Evolutionary conservation across 37 sponge, comb jelly and placozoan genomes (phyloP).

Genomic region (Oopsacas minuta): DNA sequence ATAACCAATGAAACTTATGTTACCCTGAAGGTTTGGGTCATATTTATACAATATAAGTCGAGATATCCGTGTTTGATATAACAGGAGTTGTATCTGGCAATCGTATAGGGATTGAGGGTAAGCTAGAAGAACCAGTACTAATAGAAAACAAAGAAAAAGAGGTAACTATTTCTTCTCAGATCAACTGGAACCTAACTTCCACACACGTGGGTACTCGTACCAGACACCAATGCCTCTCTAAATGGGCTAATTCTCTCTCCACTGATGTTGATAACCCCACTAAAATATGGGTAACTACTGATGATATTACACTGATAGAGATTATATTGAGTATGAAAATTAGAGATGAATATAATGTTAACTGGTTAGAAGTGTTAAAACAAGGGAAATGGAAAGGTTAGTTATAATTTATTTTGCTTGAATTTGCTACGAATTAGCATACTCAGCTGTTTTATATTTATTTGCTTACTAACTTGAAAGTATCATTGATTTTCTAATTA

Average conservation of each 20-base stretch:
- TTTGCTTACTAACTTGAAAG: no score
- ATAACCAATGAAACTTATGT: no score
- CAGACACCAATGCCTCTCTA: conserved; percentile 11
- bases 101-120: neutral
- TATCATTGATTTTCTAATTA: no score
- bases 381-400: conserved; percentile 11
- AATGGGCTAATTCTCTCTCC: neutral
- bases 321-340: neutral
- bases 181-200: neutral
- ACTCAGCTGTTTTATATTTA: no score
- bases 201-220: neutral
- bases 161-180: neutral
- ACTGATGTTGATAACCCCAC: neutral
- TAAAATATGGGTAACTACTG: neutral
- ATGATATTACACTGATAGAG: conserved; percentile 3
- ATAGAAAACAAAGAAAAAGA: neutral
- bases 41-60: no score
- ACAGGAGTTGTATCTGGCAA: no score
- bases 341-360: neutral
- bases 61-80: no score
- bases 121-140: neutral
- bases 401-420: no score
- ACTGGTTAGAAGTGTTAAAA: conserved; percentile 1
- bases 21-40: no score
- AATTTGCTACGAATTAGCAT: no score